Base-by-base conservation (phyloP, 64 coral and sea anemone species). In the Hydrozoanthus tunicans region DNA sequence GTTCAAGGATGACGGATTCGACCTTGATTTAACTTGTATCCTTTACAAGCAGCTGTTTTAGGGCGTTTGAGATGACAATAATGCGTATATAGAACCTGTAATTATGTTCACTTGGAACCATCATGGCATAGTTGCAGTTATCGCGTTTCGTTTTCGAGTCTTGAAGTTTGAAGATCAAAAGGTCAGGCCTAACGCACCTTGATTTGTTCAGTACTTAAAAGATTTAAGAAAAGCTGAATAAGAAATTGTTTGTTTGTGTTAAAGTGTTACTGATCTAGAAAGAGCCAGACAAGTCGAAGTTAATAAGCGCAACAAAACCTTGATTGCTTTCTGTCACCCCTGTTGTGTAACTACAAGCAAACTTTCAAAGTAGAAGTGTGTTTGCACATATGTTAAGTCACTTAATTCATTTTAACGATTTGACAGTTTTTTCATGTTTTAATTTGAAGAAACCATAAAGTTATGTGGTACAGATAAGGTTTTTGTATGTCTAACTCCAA, bases 1-100 rank as follows among this genome's bases (percentile, higher is more conserved):
- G 72, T 98, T 98, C 75, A 91, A 74, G 73, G 95, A 98, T 63
- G 90, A 90, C 58, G 93, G 93, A 51, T 98, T 98, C 89, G 96
- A 98, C 86, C 73, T 98, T 26, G 96, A 98, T 89, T 93, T 98
- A 72, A 98, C 96, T 54, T 98, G 96, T 98, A 98, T 98, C 96
- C 96, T 98, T 98, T 86, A 71, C 84, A 60, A 58, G 62, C 55
- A 64, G 20, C 26, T 77, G 67, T 89, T 73, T 89, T 7, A 67
- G 14, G 7, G 26, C 67, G 6, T 6, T 14, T 14, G 20, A 90
- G 27, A 51, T 65, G 52, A 79, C 7, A 64, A 55, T 20, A 79
- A 79, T 32, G 52, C 53, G 4, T 20, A 62, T 1, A 1, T 79
- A n/a, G 69, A 77, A 59, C 4, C 9, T 79, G 15, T 5, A 59